phyloP scores from a whole-genome alignment of 2,797 vertebrate genomes.

The Miichthys miiuy region DNA sequence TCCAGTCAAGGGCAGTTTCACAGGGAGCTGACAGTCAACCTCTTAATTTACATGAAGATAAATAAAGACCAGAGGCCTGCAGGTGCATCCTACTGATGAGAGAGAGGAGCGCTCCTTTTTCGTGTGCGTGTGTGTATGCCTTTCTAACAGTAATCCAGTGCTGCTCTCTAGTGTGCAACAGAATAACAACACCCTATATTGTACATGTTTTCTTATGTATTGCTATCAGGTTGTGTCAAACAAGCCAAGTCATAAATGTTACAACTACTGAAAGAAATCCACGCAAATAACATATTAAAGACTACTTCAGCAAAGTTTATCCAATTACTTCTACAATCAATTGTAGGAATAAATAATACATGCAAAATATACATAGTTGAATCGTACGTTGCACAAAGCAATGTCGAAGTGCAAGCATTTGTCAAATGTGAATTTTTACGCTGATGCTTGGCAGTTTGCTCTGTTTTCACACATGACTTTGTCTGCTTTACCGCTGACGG shows the following conservation, averaged over 20 bases:
- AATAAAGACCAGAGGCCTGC: slow-evolving; percentile 30
- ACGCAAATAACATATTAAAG: background rate
- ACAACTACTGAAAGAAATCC: background rate
- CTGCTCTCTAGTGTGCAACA: slow-evolving; percentile 56
- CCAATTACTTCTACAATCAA: background rate
- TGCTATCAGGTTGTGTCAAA: background rate
- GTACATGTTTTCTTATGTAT: too few species aligned
- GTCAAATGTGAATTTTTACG: background rate
- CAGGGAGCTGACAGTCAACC: slow-evolving; percentile 11
- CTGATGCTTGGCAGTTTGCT: background rate
- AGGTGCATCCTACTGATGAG: slow-evolving; percentile 47
- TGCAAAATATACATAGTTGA: background rate
- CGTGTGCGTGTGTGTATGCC: too few species aligned
- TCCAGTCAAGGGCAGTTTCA: background rate
- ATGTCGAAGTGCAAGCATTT: background rate
- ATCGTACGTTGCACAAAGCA: background rate
- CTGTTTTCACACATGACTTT: background rate
- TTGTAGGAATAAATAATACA: background rate
- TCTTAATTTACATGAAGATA: slow-evolving; percentile 52
- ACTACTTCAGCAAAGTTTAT: background rate
- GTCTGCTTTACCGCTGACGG: slow-evolving; percentile 1
- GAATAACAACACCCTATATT: background rate
- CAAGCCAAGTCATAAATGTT: background rate
- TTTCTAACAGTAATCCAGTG: slow-evolving; percentile 24
- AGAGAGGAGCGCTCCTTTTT: background rate